A percentile compares a stretch with the other conserved stretches of the same genome.
These are phyloP conservation scores for Chesias legatella DNA, from an alignment of 2,888 invertebrate species.

Conservation along the genomic window DNA sequence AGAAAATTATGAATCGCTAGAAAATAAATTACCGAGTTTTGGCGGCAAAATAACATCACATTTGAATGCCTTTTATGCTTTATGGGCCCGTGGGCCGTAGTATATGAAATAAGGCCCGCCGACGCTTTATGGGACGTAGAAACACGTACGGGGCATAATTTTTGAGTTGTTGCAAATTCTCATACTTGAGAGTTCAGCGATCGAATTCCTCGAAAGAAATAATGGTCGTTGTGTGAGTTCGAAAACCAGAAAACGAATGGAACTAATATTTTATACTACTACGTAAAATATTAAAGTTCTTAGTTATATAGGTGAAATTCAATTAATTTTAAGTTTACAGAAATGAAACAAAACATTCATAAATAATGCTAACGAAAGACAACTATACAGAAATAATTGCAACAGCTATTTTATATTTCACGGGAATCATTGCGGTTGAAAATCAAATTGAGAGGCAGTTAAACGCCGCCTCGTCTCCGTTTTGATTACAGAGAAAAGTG, in stretches of 20 bases:
- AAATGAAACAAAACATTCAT: no score
- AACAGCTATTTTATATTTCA: conserved; percentile 19
- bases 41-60: conserved; percentile 81
- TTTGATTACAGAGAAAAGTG: conserved; percentile 77
- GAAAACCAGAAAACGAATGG: no score
- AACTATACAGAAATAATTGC: no score
- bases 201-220: conserved; percentile 12
- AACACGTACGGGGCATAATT: conserved; percentile 75
- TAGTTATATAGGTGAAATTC: no score
- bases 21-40: conserved; percentile 79
- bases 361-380: no score
- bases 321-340: no score
- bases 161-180: conserved; percentile 59
- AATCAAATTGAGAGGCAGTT: conserved; percentile 79
- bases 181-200: conserved; percentile 24
- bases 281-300: no score
- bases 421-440: conserved; percentile 66
- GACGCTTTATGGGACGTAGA: conserved; percentile 70
- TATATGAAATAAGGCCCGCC: conserved; percentile 75
- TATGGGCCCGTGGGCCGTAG: conserved; percentile 63
- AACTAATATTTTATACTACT: no score
- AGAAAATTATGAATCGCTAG: conserved; percentile 80
- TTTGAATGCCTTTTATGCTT: conserved; percentile 81
- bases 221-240: neutral
- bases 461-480: conserved; percentile 59